phyloP scores from a whole-genome alignment of 2,888 invertebrate genomes.

The Orthosia incerta region DNA sequence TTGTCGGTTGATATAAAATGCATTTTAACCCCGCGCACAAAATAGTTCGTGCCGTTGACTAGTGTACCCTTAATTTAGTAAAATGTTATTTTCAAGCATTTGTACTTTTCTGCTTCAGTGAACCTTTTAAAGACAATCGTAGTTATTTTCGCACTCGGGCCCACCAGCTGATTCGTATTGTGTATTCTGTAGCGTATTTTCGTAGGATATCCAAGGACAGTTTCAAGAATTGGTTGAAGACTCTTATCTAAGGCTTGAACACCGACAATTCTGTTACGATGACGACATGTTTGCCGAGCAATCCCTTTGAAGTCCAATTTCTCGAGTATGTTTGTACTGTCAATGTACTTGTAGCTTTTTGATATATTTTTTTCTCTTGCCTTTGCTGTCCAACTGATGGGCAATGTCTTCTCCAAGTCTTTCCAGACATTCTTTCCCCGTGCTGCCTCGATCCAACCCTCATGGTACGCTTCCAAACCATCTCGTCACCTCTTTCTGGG shows the following conservation, averaged over 20 bases:
- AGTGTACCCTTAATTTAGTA: too few species aligned
- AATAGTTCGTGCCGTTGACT: too few species aligned
- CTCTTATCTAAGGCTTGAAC: conserved; percentile 64
- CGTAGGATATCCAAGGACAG: conserved; percentile 59
- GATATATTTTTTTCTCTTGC: conserved; percentile 12
- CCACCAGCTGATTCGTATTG: conserved; percentile 28
- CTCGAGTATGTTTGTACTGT: conserved; percentile 50
- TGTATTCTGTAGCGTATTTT: conserved; percentile 61
- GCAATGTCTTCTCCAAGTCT: too few species aligned
- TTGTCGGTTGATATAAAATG: too few species aligned
- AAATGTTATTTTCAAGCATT: neutral
- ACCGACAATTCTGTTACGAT: conserved; percentile 65
- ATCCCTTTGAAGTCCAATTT: conserved; percentile 71
- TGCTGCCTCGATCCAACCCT: too few species aligned
- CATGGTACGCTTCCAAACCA: too few species aligned
- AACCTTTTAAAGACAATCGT: neutral
- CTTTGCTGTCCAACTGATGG: too few species aligned
- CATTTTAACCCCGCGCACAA: too few species aligned
- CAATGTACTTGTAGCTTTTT: conserved; percentile 37
- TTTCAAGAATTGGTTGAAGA: conserved; percentile 61
- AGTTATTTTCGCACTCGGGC: neutral
- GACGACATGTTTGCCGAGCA: conserved; percentile 64
- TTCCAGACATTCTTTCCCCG: too few species aligned
- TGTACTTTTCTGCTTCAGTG: neutral
- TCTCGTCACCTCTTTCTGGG: too few species aligned